Evolutionary conservation across 2,113 vertebrate genomes (phyloP).

Genomic region (Corythornis cristatus): DNA sequence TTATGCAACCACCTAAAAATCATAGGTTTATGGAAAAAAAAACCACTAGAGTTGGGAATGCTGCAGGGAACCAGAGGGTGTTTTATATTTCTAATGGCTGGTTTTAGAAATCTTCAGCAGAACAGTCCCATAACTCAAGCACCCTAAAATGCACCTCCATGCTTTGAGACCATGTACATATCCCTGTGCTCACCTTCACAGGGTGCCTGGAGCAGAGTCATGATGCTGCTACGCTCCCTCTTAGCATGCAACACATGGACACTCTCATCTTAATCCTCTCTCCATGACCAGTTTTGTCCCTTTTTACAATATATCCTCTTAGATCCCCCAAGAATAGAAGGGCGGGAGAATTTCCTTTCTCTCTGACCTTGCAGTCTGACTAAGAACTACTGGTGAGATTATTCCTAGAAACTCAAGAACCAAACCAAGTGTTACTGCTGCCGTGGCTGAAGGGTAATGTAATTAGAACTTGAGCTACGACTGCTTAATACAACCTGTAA

Average conservation of each 20-base stretch:
- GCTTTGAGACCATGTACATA: neutral
- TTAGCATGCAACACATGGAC: accelerated
- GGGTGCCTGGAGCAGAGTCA: neutral
- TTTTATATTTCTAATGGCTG: neutral
- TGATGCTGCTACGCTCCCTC: neutral
- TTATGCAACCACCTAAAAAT: neutral
- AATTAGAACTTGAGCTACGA: constrained; percentile 34
- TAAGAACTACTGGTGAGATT: neutral
- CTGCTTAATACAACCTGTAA: constrained; percentile 26
- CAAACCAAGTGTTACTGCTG: constrained; percentile 46
- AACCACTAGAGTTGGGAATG: neutral
- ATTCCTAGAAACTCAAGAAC: constrained; percentile 1
- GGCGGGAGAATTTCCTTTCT: neutral
- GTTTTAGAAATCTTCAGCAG: neutral
- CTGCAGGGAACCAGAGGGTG: neutral
- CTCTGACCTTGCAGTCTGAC: constrained; percentile 17
- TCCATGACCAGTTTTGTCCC: neutral
- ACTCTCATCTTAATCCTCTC: neutral
- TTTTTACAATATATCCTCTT: neutral
- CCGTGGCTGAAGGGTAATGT: constrained; percentile 8
- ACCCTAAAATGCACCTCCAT: neutral
- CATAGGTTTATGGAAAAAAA: neutral
- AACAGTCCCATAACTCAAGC: neutral
- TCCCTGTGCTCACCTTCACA: accelerated
- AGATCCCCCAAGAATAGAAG: neutral